These are phyloP conservation scores for Hirtodrosophila confusa DNA, from an alignment of 2,888 invertebrate genomes.

Conservation along the genomic window DNA sequence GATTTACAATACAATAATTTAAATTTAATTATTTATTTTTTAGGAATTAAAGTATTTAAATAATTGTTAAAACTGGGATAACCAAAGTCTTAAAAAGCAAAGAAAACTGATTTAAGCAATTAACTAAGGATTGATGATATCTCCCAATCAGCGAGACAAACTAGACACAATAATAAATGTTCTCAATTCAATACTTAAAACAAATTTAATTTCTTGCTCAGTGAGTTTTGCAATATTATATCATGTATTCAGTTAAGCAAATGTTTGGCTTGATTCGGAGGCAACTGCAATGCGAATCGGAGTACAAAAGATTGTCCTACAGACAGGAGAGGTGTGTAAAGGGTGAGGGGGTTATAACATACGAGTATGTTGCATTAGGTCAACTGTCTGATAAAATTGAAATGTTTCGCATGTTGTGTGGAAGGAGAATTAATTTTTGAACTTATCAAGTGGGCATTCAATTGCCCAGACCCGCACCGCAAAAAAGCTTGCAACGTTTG, in stretches of 20 bases:
- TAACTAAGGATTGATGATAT: too few species aligned
- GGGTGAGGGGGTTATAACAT: not conserved
- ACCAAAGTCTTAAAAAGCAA: too few species aligned
- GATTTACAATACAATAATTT: too few species aligned
- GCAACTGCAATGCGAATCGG: not conserved
- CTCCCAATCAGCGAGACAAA: too few species aligned
- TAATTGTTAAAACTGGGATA: too few species aligned
- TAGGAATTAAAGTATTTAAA: too few species aligned
- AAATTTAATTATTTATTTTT: too few species aligned
- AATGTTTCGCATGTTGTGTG: conserved; percentile 40
- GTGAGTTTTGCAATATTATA: conserved; percentile 18
- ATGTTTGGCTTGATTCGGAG: conserved; percentile 2
- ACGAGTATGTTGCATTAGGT: conserved; percentile 49
- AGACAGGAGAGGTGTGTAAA: not conserved
- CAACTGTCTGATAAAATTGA: conserved; percentile 55
- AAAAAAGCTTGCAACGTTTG: not conserved
- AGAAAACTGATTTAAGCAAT: too few species aligned
- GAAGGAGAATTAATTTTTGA: conserved; percentile 52
- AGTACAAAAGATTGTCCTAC: conserved; percentile 13
- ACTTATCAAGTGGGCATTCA: conserved; percentile 53
- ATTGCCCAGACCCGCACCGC: conserved; percentile 31
- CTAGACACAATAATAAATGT: too few species aligned
- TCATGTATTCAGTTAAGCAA: conserved; percentile 9
- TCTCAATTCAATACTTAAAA: conserved; percentile 1
- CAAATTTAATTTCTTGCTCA: conserved; percentile 36